phyloP scores from a whole-genome alignment of 2,797 vertebrate species.

The Sebastes iracundus region DNA sequence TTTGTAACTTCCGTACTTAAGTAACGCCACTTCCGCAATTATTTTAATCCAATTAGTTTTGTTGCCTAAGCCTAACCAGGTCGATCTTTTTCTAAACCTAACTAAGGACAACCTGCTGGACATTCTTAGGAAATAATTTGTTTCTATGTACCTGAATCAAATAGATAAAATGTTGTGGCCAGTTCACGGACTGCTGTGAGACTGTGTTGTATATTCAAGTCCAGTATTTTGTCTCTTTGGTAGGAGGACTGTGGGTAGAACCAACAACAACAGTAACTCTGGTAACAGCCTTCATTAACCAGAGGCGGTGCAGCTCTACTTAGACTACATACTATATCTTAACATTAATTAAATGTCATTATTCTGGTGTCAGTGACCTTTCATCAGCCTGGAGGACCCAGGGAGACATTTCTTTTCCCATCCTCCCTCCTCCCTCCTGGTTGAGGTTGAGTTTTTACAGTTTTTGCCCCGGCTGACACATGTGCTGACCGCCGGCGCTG shows the following conservation, averaged over 20 bases:
- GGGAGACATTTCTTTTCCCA: neutral
- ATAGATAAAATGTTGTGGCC: too few relatives aligned
- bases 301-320: neutral
- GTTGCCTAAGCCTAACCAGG: too few relatives aligned
- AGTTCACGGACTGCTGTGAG: too few relatives aligned
- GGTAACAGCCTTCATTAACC: neutral
- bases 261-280: neutral
- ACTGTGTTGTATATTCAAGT: neutral
- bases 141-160: too few relatives aligned
- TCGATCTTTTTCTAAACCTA: too few relatives aligned
- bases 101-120: too few relatives aligned
- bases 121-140: too few relatives aligned
- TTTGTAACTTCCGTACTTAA: too few relatives aligned
- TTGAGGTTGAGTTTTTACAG: neutral
- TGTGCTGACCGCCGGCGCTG: conserved; percentile 19
- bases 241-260: neutral
- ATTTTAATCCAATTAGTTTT: too few relatives aligned
- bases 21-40: too few relatives aligned
- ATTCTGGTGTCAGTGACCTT: conserved; percentile 41
- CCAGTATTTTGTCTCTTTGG: neutral
- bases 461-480: conserved; percentile 1
- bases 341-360: conserved; percentile 28
- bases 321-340: neutral
- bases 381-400: conserved; percentile 8
- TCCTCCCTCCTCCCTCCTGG: neutral